These are phyloP conservation scores for Apamea monoglypha DNA, from an alignment of 2,888 invertebrate species.

Conservation along the genomic window DNA sequence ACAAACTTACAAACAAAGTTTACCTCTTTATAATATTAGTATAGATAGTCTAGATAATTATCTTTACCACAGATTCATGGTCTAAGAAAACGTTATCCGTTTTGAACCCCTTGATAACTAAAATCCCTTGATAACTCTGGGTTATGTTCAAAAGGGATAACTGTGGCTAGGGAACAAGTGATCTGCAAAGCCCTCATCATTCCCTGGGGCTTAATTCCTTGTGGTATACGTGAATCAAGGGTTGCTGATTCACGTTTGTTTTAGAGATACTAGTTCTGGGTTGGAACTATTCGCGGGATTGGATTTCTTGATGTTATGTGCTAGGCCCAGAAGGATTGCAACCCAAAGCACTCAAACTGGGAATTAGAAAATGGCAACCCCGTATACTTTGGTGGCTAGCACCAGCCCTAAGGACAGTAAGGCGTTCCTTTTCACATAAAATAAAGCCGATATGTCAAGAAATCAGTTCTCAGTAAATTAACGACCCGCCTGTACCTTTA, in stretches of 20 bases:
- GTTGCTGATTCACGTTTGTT: background rate
- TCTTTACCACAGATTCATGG: background rate
- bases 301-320: background rate
- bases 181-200: background rate
- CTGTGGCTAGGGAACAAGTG: background rate
- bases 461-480: slow-evolving; percentile 1
- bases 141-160: too few species aligned
- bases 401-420: background rate
- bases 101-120: too few species aligned
- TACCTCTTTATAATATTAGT: too few species aligned
- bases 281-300: background rate
- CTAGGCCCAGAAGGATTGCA: background rate
- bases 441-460: background rate
- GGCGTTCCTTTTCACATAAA: background rate
- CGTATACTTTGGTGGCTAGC: too few species aligned
- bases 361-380: background rate
- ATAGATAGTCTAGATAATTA: too few species aligned
- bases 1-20: background rate
- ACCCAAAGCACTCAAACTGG: background rate
- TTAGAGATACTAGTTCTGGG: background rate
- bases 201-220: background rate
- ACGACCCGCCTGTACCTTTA: background rate
- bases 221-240: background rate
- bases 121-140: too few species aligned
- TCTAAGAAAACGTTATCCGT: background rate